Percentiles rank a stretch among this genome's conserved stretches.
Conservation (phyloP, 2,888 invertebrate genomes). For the Merodon equestris region DNA sequence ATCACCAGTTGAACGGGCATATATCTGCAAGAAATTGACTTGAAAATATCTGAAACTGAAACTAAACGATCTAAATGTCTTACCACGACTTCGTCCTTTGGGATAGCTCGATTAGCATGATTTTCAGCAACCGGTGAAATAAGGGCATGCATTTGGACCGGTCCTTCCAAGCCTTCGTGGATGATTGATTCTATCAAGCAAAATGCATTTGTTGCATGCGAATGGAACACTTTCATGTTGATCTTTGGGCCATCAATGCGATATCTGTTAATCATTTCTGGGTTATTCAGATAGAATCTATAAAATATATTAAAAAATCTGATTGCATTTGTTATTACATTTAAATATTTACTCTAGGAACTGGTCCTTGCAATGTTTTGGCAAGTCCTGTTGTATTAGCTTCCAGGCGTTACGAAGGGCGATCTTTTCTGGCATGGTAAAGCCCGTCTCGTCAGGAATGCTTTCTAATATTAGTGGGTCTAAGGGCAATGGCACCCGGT, state of each 20-base stretch:
- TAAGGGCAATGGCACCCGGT: slow-evolving; percentile 74
- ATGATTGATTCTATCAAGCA: slow-evolving; percentile 70
- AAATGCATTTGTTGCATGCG: slow-evolving; percentile 70
- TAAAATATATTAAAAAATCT: not conserved
- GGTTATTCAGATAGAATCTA: slow-evolving; percentile 72
- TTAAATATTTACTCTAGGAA: slow-evolving; percentile 50
- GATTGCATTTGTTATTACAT: not conserved
- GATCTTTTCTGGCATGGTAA: slow-evolving; percentile 70
- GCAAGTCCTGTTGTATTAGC: slow-evolving; percentile 62
- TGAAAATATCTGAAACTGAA: not conserved
- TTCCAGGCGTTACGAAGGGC: slow-evolving; percentile 72
- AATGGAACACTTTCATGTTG: slow-evolving; percentile 69
- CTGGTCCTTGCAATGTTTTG: slow-evolving; percentile 53
- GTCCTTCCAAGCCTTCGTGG: slow-evolving; percentile 70
- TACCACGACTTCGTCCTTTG: slow-evolving; percentile 49
- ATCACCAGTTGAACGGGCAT: slow-evolving; percentile 2
- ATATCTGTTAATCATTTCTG: slow-evolving; percentile 70
- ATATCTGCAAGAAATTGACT: slow-evolving; percentile 12
- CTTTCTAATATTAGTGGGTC: slow-evolving; percentile 58
- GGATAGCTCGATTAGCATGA: slow-evolving; percentile 24
- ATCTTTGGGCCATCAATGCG: slow-evolving; percentile 61
- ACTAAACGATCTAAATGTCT: not conserved
- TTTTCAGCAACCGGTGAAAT: not conserved
- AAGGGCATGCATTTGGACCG: slow-evolving; percentile 60
- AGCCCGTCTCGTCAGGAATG: slow-evolving; percentile 70